phyloP scores from a whole-genome alignment of 2,888 invertebrate genomes.

The Ectemnius lituratus region DNA sequence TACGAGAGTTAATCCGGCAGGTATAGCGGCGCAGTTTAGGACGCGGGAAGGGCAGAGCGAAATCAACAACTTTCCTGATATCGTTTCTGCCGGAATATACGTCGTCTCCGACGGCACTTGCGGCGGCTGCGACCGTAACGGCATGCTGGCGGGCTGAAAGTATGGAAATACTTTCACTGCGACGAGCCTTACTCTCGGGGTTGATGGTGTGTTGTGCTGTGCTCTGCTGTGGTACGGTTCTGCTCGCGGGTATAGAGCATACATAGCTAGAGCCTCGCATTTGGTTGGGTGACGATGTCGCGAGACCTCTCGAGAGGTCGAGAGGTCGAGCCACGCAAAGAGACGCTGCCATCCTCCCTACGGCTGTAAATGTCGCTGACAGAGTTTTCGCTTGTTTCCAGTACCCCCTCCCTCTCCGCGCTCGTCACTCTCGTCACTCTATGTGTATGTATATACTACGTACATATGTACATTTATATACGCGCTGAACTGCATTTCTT shows the following conservation, averaged over 20 bases:
- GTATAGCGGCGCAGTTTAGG: slow-evolving; percentile 17
- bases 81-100: slow-evolving; percentile 51
- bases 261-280: slow-evolving; percentile 13
- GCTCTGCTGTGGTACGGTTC: no score
- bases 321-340: slow-evolving; percentile 29
- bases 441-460: not conserved
- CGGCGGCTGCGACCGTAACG: no score
- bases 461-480: not conserved
- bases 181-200: slow-evolving; percentile 14
- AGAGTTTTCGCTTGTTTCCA: slow-evolving; percentile 52
- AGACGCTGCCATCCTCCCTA: slow-evolving; percentile 40
- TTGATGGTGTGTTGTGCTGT: no score
- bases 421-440: not conserved
- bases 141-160: slow-evolving; percentile 12
- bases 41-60: slow-evolving; percentile 36
- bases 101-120: slow-evolving; percentile 15
- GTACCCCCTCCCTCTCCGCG: not conserved
- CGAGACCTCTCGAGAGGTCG: slow-evolving; percentile 52
- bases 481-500: not conserved
- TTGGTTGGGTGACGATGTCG: slow-evolving; percentile 26
- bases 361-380: slow-evolving; percentile 50
- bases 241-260: not conserved
- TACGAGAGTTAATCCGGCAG: slow-evolving; percentile 63
- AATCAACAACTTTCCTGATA: slow-evolving; percentile 63
- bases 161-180: slow-evolving; percentile 56